Conservation (phyloP, 2,797 vertebrate species). For the Sylvilagus floridanus region DNA sequence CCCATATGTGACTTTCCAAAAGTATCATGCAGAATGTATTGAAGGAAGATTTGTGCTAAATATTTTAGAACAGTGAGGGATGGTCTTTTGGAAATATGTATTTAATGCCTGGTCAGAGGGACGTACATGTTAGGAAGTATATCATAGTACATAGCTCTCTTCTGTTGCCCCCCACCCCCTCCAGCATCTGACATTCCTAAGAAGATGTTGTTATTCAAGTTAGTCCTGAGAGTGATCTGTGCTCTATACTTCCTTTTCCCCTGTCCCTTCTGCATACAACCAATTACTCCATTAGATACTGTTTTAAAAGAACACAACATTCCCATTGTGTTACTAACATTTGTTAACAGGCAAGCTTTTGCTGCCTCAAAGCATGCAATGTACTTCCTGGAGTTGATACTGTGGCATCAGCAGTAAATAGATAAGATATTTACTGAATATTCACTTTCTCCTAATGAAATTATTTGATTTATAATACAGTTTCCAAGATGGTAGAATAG, state of each 20-base stretch:
- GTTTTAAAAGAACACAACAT: not conserved
- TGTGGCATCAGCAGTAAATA: not conserved
- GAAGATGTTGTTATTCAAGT: not conserved
- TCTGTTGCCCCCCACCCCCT: not conserved
- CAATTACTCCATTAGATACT: not conserved
- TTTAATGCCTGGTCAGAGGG: not conserved
- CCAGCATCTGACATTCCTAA: rapidly evolving
- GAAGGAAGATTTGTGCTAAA: not conserved
- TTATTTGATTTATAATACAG: not conserved
- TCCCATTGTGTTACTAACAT: not conserved
- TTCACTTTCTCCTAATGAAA: not conserved
- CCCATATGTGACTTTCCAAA: not conserved
- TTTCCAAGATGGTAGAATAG: too few relatives aligned
- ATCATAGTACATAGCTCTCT: not conserved
- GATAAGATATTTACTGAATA: not conserved
- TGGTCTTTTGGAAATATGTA: not conserved
- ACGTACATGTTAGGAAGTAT: rapidly evolving
- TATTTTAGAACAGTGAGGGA: not conserved
- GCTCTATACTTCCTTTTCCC: not conserved
- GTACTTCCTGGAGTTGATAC: not conserved
- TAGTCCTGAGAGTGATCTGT: not conserved
- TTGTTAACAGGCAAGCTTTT: not conserved
- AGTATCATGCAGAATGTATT: not conserved
- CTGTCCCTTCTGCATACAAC: not conserved
- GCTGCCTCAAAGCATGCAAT: not conserved